Evolutionary conservation across 2,888 invertebrate genomes (phyloP), one percentile per base, ranked within the genome.

Genomic region (Serrognathus titanus): DNA sequence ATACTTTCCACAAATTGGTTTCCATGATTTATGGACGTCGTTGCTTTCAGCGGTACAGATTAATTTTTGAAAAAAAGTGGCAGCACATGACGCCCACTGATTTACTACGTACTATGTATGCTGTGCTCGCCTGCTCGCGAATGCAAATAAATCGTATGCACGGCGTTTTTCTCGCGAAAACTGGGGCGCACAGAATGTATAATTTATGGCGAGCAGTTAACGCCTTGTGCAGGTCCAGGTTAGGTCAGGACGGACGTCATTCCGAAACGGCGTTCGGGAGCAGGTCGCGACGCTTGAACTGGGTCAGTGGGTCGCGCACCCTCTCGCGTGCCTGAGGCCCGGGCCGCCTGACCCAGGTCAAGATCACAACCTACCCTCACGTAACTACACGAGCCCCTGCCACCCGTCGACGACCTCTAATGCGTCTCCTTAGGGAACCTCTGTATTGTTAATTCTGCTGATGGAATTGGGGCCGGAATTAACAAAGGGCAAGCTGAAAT

Each of bases 251-350:
- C 49, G 36, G 31, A 49, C 49, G 49, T 49, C 49, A 49, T 20
- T 24, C 20, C 13, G 16, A 16, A 16, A 16, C 16, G n/a, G 9
- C 45, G 20, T n/a, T 37, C 49, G 37, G 37, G 37, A 48, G 37
- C 41, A 41, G 9, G 11, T n/a, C 41, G 48, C 49, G 57, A 47
- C 53, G 47, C 45, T 41, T 45, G 5, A 65, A 63, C 60, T 65
- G 62, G 63, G 63, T 63, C 58, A 65, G 57, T 65, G 55, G 63
- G 63, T 61, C 63, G 59, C 58, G 55, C 55, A 56, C 59, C 54
- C 51, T 52, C 48, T 16, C 53, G 60, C 61, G 58, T 31, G 20
- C 16, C 10, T 58, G 39, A 59, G 51, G 59, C 60, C 58, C 64
- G 60, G 64, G 54, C 55, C 53, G 56, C 51, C 59, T 49, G 58